Conservation (phyloP, 2,888 invertebrate species). For the Baronia brevicornis region DNA sequence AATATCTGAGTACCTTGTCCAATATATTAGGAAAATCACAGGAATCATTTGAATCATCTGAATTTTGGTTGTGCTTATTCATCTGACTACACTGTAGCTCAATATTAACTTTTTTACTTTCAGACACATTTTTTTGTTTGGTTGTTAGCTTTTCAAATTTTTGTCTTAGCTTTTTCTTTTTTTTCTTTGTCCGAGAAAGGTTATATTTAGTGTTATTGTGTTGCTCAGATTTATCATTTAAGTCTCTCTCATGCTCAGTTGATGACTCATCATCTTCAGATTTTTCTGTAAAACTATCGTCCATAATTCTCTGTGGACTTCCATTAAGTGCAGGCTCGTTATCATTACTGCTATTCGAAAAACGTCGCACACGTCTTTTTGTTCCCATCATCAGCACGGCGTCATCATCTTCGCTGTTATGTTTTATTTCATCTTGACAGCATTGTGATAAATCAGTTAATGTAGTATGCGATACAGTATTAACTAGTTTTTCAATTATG, state of each 20-base stretch:
- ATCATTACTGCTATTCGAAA: slow-evolving; percentile 48
- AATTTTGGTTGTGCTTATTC: slow-evolving; percentile 1
- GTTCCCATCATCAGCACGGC: slow-evolving; percentile 19
- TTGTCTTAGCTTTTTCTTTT: slow-evolving; percentile 42
- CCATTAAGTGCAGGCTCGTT: slow-evolving; percentile 21
- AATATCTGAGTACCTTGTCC: too few relatives aligned
- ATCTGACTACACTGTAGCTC: too few relatives aligned
- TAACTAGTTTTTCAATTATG: slow-evolving; percentile 7
- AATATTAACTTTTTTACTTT: slow-evolving; percentile 32
- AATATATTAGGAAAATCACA: too few relatives aligned
- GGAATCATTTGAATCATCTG: slow-evolving; percentile 1
- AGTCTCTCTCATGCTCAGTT: slow-evolving; percentile 24
- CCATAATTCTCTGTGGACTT: slow-evolving; percentile 5
- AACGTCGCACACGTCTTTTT: slow-evolving; percentile 33
- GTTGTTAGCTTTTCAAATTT: slow-evolving; percentile 47
- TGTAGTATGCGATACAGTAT: neutral
- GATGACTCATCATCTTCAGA: slow-evolving; percentile 15
- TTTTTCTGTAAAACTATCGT: slow-evolving; percentile 9
- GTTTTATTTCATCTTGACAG: neutral
- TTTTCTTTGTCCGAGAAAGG: slow-evolving; percentile 43
- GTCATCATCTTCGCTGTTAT: slow-evolving; percentile 28
- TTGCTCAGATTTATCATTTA: slow-evolving; percentile 10
- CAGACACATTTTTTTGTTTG: slow-evolving; percentile 31
- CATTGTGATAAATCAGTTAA: neutral
- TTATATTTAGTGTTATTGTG: slow-evolving; percentile 25